Evolutionary conservation across 2,888 invertebrate species (phyloP).

Genomic region (Cerastis leucographa): DNA sequence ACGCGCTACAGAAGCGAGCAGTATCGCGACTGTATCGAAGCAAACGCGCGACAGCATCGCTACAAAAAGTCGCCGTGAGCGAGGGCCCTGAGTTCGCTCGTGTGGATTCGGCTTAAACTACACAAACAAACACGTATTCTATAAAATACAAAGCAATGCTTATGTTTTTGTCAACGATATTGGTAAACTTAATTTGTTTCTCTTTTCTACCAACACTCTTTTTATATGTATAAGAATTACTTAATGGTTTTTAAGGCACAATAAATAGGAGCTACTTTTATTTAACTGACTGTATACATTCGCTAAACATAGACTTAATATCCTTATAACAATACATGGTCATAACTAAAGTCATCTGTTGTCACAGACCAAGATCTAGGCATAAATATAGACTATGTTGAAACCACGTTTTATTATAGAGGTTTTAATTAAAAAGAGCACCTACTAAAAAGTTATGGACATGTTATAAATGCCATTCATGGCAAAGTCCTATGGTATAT

Average conservation of each 20-base stretch:
- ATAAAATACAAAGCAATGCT: background rate
- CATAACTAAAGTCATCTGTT: background rate
- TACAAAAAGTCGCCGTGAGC: no score
- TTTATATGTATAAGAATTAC: background rate
- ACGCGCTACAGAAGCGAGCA: no score
- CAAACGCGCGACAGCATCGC: no score
- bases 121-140: conserved; percentile 26
- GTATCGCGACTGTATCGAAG: no score
- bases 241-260: conserved; percentile 37
- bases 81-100: no score
- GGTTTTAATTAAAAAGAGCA: conserved; percentile 23
- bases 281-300: conserved; percentile 23
- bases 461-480: conserved; percentile 32
- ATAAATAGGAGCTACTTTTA: conserved; percentile 53
- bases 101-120: conserved; percentile 9
- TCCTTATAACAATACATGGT: conserved; percentile 3
- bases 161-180: background rate
- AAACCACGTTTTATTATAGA: conserved; percentile 20
- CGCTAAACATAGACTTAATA: conserved; percentile 14
- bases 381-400: background rate
- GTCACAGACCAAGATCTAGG: background rate
- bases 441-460: conserved; percentile 23
- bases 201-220: conserved; percentile 1
- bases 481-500: conserved; percentile 1
- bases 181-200: background rate